A percentile compares a stretch with the other conserved stretches of the same genome.
phyloP scores from a whole-genome alignment of 2,888 invertebrate genomes.

The Drosophila algonquin region DNA sequence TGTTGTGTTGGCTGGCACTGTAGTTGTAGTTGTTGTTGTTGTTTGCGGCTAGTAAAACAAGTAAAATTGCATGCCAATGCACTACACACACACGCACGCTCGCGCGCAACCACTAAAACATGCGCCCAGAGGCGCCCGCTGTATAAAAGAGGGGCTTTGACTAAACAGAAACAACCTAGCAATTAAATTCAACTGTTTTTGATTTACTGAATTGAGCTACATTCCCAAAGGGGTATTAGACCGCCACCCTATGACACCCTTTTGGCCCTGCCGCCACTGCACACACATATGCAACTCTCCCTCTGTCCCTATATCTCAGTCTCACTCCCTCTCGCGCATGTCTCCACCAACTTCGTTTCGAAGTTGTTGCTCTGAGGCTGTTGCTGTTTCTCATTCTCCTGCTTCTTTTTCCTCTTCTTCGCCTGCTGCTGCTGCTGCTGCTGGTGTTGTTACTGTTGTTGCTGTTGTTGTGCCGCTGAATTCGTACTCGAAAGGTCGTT shows the following conservation, averaged over 20 bases:
- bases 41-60: conserved; percentile 66
- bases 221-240: not conserved
- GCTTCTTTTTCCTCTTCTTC: conserved; percentile 14
- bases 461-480: conserved; percentile 74
- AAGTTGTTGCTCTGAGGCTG: conserved; percentile 72
- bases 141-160: not conserved
- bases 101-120: conserved; percentile 13
- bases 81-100: conserved; percentile 52
- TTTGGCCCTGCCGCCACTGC: conserved; percentile 7
- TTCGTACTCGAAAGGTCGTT: conserved; percentile 84
- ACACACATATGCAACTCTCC: conserved; percentile 22
- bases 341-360: conserved; percentile 61
- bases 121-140: conserved; percentile 8
- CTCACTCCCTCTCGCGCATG: conserved; percentile 2
- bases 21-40: conserved; percentile 18
- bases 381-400: conserved; percentile 51
- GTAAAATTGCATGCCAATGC: conserved; percentile 79
- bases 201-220: not conserved
- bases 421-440: conserved; percentile 15
- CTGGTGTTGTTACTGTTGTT: conserved; percentile 47
- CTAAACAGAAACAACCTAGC: not conserved
- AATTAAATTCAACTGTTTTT: not conserved
- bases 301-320: conserved; percentile 5
- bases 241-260: not conserved
- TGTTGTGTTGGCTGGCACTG: conserved; percentile 43